Percentiles rank a stretch among this genome's conserved stretches.
Evolutionary conservation across 2,888 invertebrate species (phyloP).

Genomic region (Thumatha senex): DNA sequence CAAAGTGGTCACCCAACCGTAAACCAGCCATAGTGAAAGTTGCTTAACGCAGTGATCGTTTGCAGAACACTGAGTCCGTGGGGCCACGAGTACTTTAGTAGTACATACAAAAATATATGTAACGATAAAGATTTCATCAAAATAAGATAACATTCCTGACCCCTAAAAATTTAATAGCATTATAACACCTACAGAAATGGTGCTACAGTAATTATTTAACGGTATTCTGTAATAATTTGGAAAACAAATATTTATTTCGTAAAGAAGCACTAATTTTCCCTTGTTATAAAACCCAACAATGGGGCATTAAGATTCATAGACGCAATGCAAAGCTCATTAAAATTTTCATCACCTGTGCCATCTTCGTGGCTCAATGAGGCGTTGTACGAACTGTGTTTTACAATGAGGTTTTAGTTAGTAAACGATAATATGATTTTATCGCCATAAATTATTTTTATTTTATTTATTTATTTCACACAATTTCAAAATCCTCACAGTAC

Average conservation of each 20-base stretch:
- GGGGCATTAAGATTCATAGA: constrained; percentile 37
- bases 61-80: too few relatives aligned
- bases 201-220: constrained; percentile 31
- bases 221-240: constrained; percentile 20
- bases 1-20: too few relatives aligned
- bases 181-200: neutral
- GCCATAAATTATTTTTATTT: constrained; percentile 6
- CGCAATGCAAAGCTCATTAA: constrained; percentile 32
- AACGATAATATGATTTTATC: constrained; percentile 11
- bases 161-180: neutral
- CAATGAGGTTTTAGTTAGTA: too few relatives aligned
- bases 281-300: constrained; percentile 29
- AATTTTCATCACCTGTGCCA: constrained; percentile 38
- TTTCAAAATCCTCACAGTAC: too few relatives aligned
- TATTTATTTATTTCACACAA: too few relatives aligned
- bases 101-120: neutral
- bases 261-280: constrained; percentile 26
- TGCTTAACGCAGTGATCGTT: too few relatives aligned
- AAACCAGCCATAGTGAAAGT: too few relatives aligned
- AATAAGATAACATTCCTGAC: too few relatives aligned
- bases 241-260: constrained; percentile 44
- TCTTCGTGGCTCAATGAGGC: constrained; percentile 31
- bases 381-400: constrained; percentile 18
- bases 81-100: too few relatives aligned
- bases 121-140: too few relatives aligned